Evolutionary conservation across 2,113 vertebrate genomes (phyloP).

Genomic region (Elanoides forficatus): DNA sequence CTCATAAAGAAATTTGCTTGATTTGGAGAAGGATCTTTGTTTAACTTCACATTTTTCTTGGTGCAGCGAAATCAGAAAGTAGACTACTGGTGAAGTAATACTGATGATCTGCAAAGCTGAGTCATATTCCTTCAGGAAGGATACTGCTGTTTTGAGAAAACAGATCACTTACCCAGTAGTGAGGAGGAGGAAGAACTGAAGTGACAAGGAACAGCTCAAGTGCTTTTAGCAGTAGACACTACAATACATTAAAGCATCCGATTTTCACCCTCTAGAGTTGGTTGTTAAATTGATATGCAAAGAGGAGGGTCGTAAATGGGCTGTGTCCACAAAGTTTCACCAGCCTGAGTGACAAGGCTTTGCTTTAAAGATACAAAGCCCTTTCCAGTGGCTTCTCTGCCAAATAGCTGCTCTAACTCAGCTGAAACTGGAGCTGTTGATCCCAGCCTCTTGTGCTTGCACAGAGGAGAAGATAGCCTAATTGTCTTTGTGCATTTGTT

Average conservation of each 20-base stretch:
- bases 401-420: neutral
- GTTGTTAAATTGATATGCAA: neutral
- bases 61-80: neutral
- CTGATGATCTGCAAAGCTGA: constrained; percentile 68
- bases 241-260: constrained; percentile 7
- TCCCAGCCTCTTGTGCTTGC: neutral
- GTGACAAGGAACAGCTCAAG: constrained; percentile 41
- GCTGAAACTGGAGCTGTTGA: neutral
- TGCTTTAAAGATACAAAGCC: neutral
- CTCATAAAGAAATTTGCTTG: neutral
- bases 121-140: constrained; percentile 69
- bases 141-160: constrained; percentile 52
- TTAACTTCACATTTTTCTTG: constrained; percentile 13
- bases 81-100: constrained; percentile 37
- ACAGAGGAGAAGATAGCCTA: neutral
- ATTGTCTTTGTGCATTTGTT: neutral
- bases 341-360: neutral
- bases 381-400: neutral
- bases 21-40: neutral
- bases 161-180: constrained; percentile 41
- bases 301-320: neutral
- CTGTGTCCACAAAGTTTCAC: neutral
- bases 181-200: constrained; percentile 56
- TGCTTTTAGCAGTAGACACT: constrained; percentile 44
- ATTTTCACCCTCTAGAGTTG: constrained; percentile 25